Evolutionary conservation across 2,888 invertebrate genomes (phyloP).

Genomic region (Apomyelois bistriatella): DNA sequence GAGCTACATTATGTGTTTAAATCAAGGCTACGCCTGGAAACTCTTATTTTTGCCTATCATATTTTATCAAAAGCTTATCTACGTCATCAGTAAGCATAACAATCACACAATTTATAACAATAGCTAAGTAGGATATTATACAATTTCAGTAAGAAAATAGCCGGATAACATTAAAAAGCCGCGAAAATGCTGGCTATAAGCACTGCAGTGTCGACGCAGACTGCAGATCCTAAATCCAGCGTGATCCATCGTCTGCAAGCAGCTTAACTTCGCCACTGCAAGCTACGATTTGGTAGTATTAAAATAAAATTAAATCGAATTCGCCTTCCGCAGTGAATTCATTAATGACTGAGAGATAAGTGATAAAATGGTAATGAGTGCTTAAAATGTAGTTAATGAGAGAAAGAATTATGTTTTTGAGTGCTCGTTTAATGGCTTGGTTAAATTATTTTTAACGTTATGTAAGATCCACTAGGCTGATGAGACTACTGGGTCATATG

Average conservation of each 20-base stretch:
- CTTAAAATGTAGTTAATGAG: conserved; percentile 5
- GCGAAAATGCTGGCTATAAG: background rate
- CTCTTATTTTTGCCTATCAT: too few species aligned
- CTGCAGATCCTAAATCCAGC: background rate
- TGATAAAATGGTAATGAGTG: conserved; percentile 4
- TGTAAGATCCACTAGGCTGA: too few species aligned
- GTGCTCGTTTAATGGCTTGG: background rate
- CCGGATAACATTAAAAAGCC: background rate
- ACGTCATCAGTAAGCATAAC: too few species aligned
- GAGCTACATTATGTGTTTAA: too few species aligned
- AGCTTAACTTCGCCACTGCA: conserved; percentile 8
- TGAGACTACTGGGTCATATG: too few species aligned
- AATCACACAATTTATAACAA: too few species aligned
- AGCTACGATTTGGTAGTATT: conserved; percentile 1
- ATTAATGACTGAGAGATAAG: conserved; percentile 2
- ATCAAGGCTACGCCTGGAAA: too few species aligned
- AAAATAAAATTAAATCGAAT: conserved; percentile 6
- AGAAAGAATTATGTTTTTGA: background rate
- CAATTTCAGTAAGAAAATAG: background rate
- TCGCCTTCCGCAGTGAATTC: conserved; percentile 3
- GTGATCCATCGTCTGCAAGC: conserved; percentile 9
- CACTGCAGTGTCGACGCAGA: background rate
- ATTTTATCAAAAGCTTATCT: too few species aligned
- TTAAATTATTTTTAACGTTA: too few species aligned
- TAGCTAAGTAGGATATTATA: too few species aligned